phyloP scores from a whole-genome alignment of 2,888 invertebrate genomes.

The Torymus texanus region DNA sequence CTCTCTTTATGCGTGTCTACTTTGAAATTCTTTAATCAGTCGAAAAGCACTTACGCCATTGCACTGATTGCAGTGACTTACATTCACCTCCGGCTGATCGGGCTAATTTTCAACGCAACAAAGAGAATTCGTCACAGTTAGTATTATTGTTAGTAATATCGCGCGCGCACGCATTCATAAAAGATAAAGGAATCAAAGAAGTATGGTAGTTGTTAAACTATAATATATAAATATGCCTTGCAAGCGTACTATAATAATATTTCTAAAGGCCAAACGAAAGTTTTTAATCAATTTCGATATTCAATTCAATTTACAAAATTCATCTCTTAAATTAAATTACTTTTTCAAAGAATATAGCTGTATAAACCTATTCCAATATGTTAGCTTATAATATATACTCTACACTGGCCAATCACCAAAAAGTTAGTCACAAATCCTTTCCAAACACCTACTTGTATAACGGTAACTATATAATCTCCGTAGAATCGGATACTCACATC shows the following conservation, averaged over 20 bases:
- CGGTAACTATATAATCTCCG: neutral
- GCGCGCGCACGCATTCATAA: neutral
- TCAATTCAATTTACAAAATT: too few species aligned
- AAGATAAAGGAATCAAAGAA: neutral
- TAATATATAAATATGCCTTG: too few species aligned
- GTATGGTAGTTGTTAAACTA: too few species aligned
- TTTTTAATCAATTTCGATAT: too few species aligned
- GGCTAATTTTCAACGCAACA: slow-evolving; percentile 65
- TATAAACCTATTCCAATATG: too few species aligned
- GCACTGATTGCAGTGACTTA: slow-evolving; percentile 73
- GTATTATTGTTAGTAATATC: slow-evolving; percentile 36
- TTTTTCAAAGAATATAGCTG: too few species aligned
- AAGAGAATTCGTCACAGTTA: slow-evolving; percentile 58
- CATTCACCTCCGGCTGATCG: slow-evolving; percentile 71
- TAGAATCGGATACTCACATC: slow-evolving; percentile 80
- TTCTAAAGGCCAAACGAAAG: too few species aligned
- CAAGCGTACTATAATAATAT: too few species aligned
- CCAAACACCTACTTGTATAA: neutral
- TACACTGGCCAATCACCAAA: too few species aligned
- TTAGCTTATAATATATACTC: too few species aligned
- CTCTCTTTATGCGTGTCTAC: slow-evolving; percentile 8
- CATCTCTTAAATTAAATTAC: too few species aligned
- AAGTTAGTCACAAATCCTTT: neutral
- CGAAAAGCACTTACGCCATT: slow-evolving; percentile 70
- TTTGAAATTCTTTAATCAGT: slow-evolving; percentile 37